phyloP scores from a whole-genome alignment of 2,113 vertebrate genomes.

The Myrmecophaga tridactyla region DNA sequence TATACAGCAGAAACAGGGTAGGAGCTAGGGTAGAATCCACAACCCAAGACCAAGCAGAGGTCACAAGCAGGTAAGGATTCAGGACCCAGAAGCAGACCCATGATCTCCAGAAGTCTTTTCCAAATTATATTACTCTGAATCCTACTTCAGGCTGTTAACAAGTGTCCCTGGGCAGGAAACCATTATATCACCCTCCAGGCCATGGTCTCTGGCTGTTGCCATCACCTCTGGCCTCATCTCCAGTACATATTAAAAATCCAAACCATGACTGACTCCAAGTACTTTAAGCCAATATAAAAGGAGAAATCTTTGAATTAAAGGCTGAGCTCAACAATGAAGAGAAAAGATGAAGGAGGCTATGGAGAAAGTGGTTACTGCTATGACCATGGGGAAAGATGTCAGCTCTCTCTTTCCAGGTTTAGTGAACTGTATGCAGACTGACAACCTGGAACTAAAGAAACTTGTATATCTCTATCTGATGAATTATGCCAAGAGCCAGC shows the following conservation, averaged over 20 bases:
- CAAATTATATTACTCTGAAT: neutral
- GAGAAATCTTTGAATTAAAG: slow-evolving; percentile 95
- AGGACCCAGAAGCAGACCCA: too few relatives aligned
- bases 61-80: too few relatives aligned
- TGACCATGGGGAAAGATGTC: slow-evolving; percentile 94
- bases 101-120: neutral
- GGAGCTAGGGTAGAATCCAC: neutral
- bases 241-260: neutral
- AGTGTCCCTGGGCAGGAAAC: too few relatives aligned
- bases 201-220: too few relatives aligned
- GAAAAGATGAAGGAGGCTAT: slow-evolving; percentile 94
- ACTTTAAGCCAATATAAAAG: slow-evolving; percentile 41
- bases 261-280: neutral
- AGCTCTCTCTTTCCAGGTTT: slow-evolving; percentile 95
- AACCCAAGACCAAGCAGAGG: too few relatives aligned
- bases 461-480: slow-evolving; percentile 94
- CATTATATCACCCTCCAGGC: too few relatives aligned
- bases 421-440: slow-evolving; percentile 97
- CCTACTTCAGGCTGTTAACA: neutral
- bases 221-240: too few relatives aligned
- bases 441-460: slow-evolving; percentile 97
- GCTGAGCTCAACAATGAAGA: slow-evolving; percentile 95
- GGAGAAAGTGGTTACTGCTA: slow-evolving; percentile 94
- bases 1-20: neutral
- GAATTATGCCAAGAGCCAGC: slow-evolving; percentile 96